Percentiles rank a stretch among this genome's conserved stretches.
Evolutionary conservation across 2,113 vertebrate species (phyloP).

Genomic region (Gambusia affinis): DNA sequence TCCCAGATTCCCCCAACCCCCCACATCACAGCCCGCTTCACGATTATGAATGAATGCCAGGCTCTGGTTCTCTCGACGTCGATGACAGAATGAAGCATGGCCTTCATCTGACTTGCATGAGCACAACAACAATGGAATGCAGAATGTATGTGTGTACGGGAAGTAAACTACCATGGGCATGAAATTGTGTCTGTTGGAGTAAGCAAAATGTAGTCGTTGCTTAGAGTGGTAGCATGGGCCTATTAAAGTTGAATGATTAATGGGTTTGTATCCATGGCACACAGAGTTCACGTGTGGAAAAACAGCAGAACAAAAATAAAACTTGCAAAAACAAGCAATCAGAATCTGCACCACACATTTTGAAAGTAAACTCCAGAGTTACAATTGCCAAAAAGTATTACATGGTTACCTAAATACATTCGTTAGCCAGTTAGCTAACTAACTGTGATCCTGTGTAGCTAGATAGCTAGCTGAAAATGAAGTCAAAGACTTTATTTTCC

Average conservation of each 20-base stretch:
- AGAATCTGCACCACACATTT: constrained; percentile 37
- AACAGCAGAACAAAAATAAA: constrained; percentile 48
- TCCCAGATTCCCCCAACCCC: constrained; percentile 14
- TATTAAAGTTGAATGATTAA: constrained; percentile 75
- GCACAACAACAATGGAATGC: constrained; percentile 66
- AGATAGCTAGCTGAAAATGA: too few relatives aligned
- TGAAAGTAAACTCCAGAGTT: background rate
- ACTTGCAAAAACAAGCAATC: constrained; percentile 25
- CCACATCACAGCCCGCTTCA: constrained; percentile 22
- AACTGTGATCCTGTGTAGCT: too few relatives aligned
- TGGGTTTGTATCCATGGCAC: constrained; percentile 64
- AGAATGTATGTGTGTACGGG: constrained; percentile 33
- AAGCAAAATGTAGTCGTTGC: constrained; percentile 52
- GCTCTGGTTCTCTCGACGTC: constrained; percentile 40
- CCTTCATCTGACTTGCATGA: constrained; percentile 79
- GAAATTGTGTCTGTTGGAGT: constrained; percentile 52
- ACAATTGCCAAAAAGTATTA: background rate
- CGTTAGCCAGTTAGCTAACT: too few relatives aligned
- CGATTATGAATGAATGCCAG: constrained; percentile 71
- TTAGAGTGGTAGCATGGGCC: constrained; percentile 61
- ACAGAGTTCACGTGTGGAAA: constrained; percentile 56
- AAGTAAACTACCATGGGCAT: constrained; percentile 52
- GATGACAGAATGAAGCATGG: constrained; percentile 76
- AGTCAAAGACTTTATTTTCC: too few relatives aligned
- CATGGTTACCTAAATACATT: too few relatives aligned